A percentile compares a stretch with the other conserved stretches of the same genome.
Conservation (phyloP, 2,113 vertebrate species). For the Geothlypis trichas region DNA sequence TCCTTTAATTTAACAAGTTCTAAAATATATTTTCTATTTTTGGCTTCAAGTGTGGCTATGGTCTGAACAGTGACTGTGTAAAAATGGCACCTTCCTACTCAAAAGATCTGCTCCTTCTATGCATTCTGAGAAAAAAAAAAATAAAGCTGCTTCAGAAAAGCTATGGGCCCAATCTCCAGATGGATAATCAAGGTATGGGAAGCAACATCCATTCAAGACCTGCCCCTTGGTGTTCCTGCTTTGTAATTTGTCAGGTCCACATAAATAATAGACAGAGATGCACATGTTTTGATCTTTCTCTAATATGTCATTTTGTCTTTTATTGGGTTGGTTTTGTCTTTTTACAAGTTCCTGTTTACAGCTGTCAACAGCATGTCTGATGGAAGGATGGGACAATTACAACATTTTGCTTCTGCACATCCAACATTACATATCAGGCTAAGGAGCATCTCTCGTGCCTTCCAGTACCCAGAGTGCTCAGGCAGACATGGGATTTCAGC, state of each 20-base stretch:
- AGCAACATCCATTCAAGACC: background rate
- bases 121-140: background rate
- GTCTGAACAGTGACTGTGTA: constrained; percentile 60
- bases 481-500: background rate
- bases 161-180: background rate
- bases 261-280: background rate
- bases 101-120: constrained; percentile 57
- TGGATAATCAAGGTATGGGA: background rate
- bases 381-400: background rate
- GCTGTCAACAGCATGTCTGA: background rate
- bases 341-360: background rate
- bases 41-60: constrained; percentile 57
- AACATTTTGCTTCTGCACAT: background rate
- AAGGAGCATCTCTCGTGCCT: background rate
- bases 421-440: accelerated
- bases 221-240: background rate
- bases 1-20: constrained; percentile 58
- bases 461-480: background rate
- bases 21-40: constrained; percentile 73
- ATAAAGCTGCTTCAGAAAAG: background rate
- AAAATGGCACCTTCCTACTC: constrained; percentile 66
- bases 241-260: background rate
- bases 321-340: background rate
- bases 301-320: background rate
- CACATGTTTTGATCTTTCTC: background rate